Conservation (phyloP, 2,888 invertebrate species). For the Graphium colonna region DNA sequence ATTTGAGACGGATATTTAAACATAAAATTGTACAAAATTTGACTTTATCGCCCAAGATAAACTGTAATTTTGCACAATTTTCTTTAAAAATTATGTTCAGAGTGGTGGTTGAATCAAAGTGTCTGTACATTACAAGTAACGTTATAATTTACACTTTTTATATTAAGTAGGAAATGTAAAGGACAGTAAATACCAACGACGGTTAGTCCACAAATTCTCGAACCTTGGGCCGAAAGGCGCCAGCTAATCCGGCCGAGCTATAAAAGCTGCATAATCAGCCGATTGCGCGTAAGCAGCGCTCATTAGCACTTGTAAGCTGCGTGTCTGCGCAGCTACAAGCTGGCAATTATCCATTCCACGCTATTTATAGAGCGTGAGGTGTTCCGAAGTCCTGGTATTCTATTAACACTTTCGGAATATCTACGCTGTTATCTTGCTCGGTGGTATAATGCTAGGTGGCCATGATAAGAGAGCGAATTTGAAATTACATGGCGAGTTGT, state of each 20-base stretch:
- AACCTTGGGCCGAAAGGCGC: neutral
- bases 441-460: neutral
- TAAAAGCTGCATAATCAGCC: neutral
- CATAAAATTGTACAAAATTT: too few species aligned
- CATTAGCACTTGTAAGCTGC: constrained; percentile 17
- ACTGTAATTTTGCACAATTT: too few species aligned
- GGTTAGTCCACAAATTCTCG: neutral
- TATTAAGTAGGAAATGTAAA: neutral
- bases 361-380: constrained; percentile 5
- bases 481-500: too few species aligned
- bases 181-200: neutral
- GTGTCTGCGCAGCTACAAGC: neutral
- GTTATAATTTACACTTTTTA: too few species aligned
- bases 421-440: neutral
- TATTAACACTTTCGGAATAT: neutral
- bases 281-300: constrained; percentile 4
- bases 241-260: neutral
- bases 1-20: too few species aligned
- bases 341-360: constrained; percentile 3
- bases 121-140: too few species aligned
- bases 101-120: too few species aligned
- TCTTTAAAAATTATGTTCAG: too few species aligned
- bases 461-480: neutral
- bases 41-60: too few species aligned
- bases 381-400: neutral